Base-by-base conservation (phyloP, 2,888 invertebrate species). In the Netelia melanura region DNA sequence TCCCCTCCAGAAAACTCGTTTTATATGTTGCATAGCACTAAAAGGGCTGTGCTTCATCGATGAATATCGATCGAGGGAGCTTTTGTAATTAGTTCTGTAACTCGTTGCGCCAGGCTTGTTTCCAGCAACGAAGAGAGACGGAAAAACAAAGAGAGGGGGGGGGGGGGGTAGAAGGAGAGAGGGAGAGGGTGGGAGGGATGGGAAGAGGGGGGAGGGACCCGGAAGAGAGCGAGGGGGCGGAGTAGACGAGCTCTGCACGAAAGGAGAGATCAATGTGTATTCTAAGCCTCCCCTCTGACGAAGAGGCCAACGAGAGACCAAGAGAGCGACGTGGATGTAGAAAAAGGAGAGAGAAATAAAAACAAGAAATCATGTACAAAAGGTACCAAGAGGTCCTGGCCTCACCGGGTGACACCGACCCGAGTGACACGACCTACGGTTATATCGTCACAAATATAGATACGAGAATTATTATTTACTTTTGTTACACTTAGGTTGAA, bases 51-150 rank as follows among this genome's bases (percentile, higher is more conserved):
- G 80, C 74, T 88, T 89, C 89, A 92, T 92, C 91, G 92, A 92
- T 92, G 90, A 89, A 88, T 91, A 92, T 92, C 92, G 92, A 92
- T 90, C 90, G 84, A 48, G 48, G 48, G 52, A 43, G 72, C 54
- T 68, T 67, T 71, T 82, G 88, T 89, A 90, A 91, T 91, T 91
- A 91, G 88, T 87, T 85, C 67, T 81, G 82, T 85, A 56, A 58
- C 75, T 81, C 83, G 54, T 84, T 86, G 87, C 84, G 84, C 81
- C 68, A 61, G 72, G 72, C 74, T 70, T 81, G 44, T 80, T 68
- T 30, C 14, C n/a, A 64, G 48, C 74, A 17, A 74, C 44, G 54
- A 17, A 17, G 17, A 17, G 17, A 17, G 62, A 52, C 71, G 54
- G 56, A 72, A 71, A 17, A 17, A 17, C 17, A 52, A 79, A 72